Evolutionary conservation across 2,797 vertebrate genomes (phyloP).

Genomic region (Eptatretus atami): DNA sequence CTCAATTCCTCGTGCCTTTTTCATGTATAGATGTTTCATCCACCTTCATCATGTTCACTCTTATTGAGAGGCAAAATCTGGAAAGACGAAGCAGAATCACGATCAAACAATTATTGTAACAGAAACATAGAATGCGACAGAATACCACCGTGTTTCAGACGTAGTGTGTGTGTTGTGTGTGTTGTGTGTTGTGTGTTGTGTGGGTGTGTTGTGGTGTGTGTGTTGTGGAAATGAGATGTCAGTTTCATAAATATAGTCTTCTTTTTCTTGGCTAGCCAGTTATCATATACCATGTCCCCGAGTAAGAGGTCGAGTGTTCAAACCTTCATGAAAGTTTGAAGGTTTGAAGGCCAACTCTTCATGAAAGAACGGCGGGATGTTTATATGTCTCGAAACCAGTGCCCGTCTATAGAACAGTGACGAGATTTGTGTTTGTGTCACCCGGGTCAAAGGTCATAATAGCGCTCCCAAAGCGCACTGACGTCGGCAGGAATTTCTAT

Average conservation of each 20-base stretch:
- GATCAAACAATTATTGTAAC: no score
- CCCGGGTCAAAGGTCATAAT: background rate
- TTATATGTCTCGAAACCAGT: background rate
- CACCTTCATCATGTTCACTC: no score
- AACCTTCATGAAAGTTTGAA: background rate
- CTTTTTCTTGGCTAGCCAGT: background rate
- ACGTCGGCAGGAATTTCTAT: no score
- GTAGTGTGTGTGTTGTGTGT: background rate
- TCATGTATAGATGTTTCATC: no score
- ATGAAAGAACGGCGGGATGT: background rate
- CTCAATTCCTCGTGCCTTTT: no score
- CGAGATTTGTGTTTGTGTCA: background rate
- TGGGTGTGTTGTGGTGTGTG: background rate
- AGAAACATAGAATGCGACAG: no score
- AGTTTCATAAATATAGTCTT: background rate
- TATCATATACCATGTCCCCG: background rate
- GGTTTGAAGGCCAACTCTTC: background rate
- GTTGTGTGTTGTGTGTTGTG: conserved; percentile 2
- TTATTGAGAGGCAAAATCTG: no score
- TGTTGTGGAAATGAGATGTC: background rate
- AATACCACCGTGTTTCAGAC: no score
- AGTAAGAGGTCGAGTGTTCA: background rate
- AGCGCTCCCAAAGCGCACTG: no score
- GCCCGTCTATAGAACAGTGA: background rate
- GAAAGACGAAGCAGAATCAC: no score